A percentile compares a stretch with the other conserved stretches of the same genome.
phyloP scores from a whole-genome alignment of 1,140 invertebrate genomes.

The Macrostomum lignano region DNA sequence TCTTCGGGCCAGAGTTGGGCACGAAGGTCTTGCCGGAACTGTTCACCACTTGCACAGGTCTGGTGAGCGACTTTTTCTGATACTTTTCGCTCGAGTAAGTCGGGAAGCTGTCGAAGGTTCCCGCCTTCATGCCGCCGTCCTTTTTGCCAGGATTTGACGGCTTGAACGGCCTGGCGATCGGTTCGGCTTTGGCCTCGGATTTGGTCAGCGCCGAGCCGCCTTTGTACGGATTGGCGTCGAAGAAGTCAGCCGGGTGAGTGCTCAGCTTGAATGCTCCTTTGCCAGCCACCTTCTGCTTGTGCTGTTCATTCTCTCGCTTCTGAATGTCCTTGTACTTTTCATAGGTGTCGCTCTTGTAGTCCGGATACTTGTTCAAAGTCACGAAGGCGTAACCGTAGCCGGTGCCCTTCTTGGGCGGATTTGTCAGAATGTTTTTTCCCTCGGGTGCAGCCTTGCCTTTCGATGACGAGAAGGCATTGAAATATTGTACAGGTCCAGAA shows the following conservation, averaged over 20 bases:
- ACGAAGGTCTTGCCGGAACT: constrained; percentile 22
- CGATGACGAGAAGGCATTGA: constrained; percentile 13
- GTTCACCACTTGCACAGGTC: constrained; percentile 18
- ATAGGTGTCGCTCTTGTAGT: constrained; percentile 14
- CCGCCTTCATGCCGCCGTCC: constrained; percentile 22
- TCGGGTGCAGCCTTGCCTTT: constrained; percentile 11
- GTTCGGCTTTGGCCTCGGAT: constrained; percentile 8
- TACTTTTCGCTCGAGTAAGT: constrained; percentile 12
- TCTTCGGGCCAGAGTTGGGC: constrained; percentile 21
- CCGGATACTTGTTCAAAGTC: constrained; percentile 17
- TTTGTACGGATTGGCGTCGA: constrained; percentile 21
- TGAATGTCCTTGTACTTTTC: constrained; percentile 12
- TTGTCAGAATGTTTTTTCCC: constrained; percentile 23
- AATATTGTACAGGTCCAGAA: constrained; percentile 14
- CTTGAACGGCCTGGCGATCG: constrained; percentile 16
- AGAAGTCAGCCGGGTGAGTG: constrained; percentile 19
- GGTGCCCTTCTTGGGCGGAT: constrained; percentile 25
- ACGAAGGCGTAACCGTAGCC: constrained; percentile 24
- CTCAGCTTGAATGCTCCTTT: constrained; percentile 20
- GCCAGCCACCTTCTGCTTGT: constrained; percentile 15
- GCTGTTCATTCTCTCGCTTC: constrained; percentile 15
- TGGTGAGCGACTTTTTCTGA: constrained; percentile 5
- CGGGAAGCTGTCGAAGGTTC: constrained; percentile 25
- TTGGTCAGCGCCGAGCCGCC: constrained; percentile 10
- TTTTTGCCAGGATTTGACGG: constrained; percentile 20